A percentile compares a stretch with the other conserved stretches of the same genome.
These are phyloP conservation scores for Drosophila peninsularis DNA, from an alignment of 2,888 invertebrate species.

Conservation along the genomic window DNA sequence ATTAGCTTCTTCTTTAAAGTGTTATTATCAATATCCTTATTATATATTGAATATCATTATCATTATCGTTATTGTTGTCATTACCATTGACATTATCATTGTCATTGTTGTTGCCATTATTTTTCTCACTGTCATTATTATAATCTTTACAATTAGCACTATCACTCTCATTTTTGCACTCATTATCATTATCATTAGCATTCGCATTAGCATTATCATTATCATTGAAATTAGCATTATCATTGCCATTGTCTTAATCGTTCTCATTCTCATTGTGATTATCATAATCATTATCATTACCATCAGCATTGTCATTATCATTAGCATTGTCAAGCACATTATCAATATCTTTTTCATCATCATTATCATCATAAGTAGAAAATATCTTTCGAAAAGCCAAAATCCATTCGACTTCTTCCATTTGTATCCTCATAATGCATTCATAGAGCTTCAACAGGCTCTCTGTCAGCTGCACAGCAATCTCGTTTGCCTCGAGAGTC, in stretches of 20 bases:
- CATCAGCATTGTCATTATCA: background rate
- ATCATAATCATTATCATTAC: background rate
- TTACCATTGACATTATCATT: background rate
- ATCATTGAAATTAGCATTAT: background rate
- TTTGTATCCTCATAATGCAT: background rate
- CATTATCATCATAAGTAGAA: background rate
- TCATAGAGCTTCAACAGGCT: background rate
- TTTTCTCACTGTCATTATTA: background rate
- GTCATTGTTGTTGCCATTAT: background rate
- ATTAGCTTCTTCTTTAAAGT: background rate
- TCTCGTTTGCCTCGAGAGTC: constrained; percentile 1
- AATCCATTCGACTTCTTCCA: background rate
- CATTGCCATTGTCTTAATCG: background rate
- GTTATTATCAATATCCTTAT: background rate
- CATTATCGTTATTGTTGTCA: background rate
- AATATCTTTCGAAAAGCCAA: background rate
- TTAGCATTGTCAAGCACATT: background rate
- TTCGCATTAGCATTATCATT: background rate
- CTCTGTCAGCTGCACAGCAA: background rate
- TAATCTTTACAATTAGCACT: background rate
- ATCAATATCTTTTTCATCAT: background rate
- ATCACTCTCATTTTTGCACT: background rate
- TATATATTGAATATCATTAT: background rate
- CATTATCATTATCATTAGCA: background rate
- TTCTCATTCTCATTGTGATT: background rate